A percentile compares a stretch with the other conserved stretches of the same genome.
These are phyloP conservation scores for Bungarus multicinctus DNA, from an alignment of 2,113 vertebrate genomes.

Conservation along the genomic window DNA sequence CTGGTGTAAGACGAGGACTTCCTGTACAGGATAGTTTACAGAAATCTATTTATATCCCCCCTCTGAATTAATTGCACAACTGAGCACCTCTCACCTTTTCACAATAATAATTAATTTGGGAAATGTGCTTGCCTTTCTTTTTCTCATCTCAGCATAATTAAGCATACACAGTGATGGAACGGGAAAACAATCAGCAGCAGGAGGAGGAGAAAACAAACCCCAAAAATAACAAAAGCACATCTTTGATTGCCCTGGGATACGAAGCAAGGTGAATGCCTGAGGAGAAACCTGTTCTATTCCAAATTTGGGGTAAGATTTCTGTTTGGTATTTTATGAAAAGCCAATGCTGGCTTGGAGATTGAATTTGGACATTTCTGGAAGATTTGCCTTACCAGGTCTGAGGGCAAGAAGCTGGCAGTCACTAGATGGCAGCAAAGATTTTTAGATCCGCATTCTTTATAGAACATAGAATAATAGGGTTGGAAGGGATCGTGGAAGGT, in stretches of 20 bases:
- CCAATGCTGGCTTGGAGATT: neutral
- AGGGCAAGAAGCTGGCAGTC: neutral
- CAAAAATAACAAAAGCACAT: neutral
- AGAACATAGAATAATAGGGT: neutral
- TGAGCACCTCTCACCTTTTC: neutral
- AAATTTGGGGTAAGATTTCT: neutral
- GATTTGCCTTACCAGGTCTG: neutral
- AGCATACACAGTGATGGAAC: neutral
- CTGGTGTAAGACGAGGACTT: too few relatives aligned
- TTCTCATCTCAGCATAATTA: neutral
- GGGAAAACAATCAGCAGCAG: neutral
- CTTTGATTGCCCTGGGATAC: neutral
- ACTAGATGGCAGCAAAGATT: neutral
- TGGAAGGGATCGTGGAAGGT: neutral
- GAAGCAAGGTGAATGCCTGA: neutral
- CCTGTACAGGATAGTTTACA: neutral
- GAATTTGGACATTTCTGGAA: neutral
- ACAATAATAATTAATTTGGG: neutral
- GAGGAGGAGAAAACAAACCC: neutral
- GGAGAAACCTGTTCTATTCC: neutral
- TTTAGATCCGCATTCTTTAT: neutral
- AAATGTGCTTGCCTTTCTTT: neutral
- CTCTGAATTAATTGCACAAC: neutral
- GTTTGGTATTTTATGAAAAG: neutral
- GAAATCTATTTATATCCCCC: neutral